Evolutionary conservation across 2,113 vertebrate species (phyloP), one percentile per base, ranked within the genome.

Genomic region (Petrocephalus zakoni): DNA sequence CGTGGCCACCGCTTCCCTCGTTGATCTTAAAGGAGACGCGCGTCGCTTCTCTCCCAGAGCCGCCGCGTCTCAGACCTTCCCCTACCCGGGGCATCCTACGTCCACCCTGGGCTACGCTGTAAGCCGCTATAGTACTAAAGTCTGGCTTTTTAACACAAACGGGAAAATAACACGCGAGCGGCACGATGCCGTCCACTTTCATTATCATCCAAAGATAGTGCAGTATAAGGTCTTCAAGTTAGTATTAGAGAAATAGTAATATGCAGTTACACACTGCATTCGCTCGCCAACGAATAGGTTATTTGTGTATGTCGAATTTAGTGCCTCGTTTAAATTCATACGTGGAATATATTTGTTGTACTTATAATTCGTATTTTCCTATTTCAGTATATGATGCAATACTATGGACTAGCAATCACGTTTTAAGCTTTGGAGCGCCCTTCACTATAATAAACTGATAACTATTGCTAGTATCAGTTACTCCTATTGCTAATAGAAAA

Each of bases 1-100:
- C 90, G 87, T 89, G 90, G 88, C 89, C 61, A 81, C 64, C 34
- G 85, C 89, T 61, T n/a, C 52, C 83, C 87, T n/a, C 86, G 83
- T 85, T 88, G 47, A 88, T 88, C 88, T 88, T 88, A 88, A 88
- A 88, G 88, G 78, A 58, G 87, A 55, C 87, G 87, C 53, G 42
- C 75, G 52, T 82, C 42, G 58, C 51, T 29, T 29, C 21, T 9
- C 17, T 55, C 29, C 49, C 68, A 8, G 34, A 56, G 34, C 58
- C n/a, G 87, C 68, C 46, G 87, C 55, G 37, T 87, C 8, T 61
- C 53, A 53, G 34, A 56, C 29, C 58, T 87, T n/a, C 81, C 42
- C 81, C 46, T 46, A 83, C 42, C 37, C 81, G 46, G 47, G 81
- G 42, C 46, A 49, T 49, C 81, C 46, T 46, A 47, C 81, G 42